Evolutionary conservation across 2,797 vertebrate genomes (phyloP).

Genomic region (Masticophis lateralis): DNA sequence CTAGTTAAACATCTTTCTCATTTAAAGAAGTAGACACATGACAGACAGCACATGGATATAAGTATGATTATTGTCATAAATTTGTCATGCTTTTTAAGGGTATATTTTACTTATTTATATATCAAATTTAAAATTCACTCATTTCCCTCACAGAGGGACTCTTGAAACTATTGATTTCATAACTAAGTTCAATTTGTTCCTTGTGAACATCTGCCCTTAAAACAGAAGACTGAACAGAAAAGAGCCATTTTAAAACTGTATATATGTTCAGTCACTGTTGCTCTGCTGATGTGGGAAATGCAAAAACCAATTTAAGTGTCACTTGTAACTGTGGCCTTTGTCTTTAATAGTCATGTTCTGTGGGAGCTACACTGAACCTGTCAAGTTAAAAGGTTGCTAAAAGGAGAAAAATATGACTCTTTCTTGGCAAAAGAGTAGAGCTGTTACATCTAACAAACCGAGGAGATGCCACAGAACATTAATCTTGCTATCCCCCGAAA

Average conservation of each 20-base stretch:
- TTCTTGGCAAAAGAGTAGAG: constrained; percentile 11
- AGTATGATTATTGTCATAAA: not conserved
- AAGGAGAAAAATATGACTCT: constrained; percentile 14
- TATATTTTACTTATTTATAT: not conserved
- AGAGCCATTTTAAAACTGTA: not conserved
- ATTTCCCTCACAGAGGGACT: not conserved
- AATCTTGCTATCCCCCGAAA: constrained; percentile 26
- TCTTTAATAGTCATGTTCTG: constrained; percentile 24
- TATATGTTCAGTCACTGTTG: constrained; percentile 17
- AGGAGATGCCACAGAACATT: constrained; percentile 34
- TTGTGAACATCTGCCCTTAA: not conserved
- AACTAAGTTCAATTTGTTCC: not conserved
- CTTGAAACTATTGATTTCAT: not conserved
- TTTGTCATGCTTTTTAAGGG: not conserved
- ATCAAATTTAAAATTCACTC: not conserved
- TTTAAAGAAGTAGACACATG: not conserved
- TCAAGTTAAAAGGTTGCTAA: constrained; percentile 35
- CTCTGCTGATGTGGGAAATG: constrained; percentile 24
- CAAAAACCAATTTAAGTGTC: constrained; percentile 30
- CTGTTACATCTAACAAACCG: constrained; percentile 25
- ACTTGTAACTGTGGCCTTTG: constrained; percentile 22
- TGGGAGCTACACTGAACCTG: constrained; percentile 37
- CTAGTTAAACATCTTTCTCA: not conserved
- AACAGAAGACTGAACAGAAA: not conserved
- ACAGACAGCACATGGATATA: not conserved